These are phyloP conservation scores for Metridium senile DNA, from an alignment of 92 coral and sea anemone genomes.

Conservation along the genomic window DNA sequence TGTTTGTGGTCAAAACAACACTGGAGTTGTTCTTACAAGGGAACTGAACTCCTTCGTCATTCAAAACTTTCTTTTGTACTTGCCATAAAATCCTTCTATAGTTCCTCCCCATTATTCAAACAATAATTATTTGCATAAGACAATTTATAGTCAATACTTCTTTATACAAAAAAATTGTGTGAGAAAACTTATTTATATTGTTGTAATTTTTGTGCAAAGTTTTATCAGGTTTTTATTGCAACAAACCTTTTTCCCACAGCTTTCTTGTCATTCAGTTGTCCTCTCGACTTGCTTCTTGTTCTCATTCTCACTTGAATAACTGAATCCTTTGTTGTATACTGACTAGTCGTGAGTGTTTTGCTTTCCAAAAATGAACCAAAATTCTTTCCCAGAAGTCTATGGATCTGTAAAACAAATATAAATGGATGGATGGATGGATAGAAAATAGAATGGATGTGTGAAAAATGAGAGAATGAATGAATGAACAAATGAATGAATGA, in stretches of 20 bases:
- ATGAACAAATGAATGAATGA: neutral
- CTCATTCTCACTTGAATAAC: slow-evolving; percentile 73
- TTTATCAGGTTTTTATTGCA: no score
- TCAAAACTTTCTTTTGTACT: no score
- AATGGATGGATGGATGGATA: neutral
- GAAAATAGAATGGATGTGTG: neutral
- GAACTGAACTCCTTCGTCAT: no score
- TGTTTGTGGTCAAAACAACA: no score
- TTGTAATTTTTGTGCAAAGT: no score
- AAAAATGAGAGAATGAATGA: neutral
- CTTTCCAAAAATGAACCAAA: slow-evolving; percentile 87
- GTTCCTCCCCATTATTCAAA: no score
- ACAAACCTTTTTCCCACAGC: neutral
- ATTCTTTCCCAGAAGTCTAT: slow-evolving; percentile 71
- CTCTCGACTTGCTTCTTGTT: neutral
- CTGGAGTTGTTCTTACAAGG: no score
- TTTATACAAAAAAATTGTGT: no score
- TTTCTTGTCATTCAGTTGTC: neutral
- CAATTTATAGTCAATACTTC: no score
- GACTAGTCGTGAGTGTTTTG: slow-evolving; percentile 47
- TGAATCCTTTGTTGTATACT: slow-evolving; percentile 13
- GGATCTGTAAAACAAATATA: slow-evolving; percentile 49
- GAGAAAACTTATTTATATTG: no score
- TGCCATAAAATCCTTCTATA: no score
- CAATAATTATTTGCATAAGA: no score